phyloP scores from a whole-genome alignment of 2,113 vertebrate species.

The Ranitomeya variabilis region DNA sequence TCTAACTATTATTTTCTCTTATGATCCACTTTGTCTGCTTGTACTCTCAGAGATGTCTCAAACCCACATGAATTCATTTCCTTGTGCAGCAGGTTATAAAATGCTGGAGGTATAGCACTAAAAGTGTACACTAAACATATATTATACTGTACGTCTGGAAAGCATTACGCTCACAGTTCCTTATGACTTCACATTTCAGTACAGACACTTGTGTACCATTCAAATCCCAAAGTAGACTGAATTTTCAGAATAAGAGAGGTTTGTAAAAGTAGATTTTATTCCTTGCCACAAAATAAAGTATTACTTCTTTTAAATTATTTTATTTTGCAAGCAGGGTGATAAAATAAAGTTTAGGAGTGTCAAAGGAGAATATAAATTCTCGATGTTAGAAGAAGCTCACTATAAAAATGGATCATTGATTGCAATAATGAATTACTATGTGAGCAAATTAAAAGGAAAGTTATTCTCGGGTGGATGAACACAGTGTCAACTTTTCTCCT shows the following conservation, averaged over 20 bases:
- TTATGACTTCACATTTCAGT: constrained; percentile 6
- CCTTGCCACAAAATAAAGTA: neutral
- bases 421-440: constrained; percentile 15
- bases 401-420: constrained; percentile 33
- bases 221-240: constrained; percentile 23
- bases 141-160: constrained; percentile 8
- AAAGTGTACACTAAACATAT: constrained; percentile 36
- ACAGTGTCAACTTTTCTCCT: constrained; percentile 6
- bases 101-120: constrained; percentile 9
- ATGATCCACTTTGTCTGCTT: neutral
- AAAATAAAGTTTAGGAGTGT: constrained; percentile 19
- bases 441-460: neutral
- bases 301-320: constrained; percentile 11
- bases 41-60: constrained; percentile 13
- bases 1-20: neutral
- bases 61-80: neutral
- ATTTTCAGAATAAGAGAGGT: neutral
- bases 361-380: neutral
- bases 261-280: constrained; percentile 23
- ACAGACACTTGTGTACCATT: constrained; percentile 30
- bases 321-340: constrained; percentile 3
- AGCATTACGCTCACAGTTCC: neutral
- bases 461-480: constrained; percentile 3
- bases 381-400: neutral
- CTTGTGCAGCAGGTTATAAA: neutral